These are phyloP conservation scores for Elgaria multicarinata DNA, from an alignment of 2,113 vertebrate species.

Conservation along the genomic window DNA sequence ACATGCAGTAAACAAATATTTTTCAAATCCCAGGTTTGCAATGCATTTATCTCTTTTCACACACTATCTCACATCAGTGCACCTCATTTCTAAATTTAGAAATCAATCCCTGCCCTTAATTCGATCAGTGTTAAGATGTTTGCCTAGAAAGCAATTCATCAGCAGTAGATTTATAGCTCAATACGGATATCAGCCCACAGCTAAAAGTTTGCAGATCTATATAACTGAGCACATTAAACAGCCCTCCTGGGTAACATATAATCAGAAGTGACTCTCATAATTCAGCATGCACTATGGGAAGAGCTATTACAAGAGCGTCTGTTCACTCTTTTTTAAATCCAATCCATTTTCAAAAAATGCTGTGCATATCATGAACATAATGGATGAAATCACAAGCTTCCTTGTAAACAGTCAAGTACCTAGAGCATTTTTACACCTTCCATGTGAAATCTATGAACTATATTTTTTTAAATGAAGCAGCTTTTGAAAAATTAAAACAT, in stretches of 20 bases:
- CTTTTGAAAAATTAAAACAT: slow-evolving; percentile 34
- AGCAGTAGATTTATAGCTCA: slow-evolving; percentile 67
- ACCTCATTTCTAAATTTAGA: slow-evolving; percentile 42
- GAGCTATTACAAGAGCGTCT: slow-evolving; percentile 50
- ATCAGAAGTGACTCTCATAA: slow-evolving; percentile 67
- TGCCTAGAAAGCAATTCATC: slow-evolving; percentile 67
- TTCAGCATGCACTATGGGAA: slow-evolving; percentile 50
- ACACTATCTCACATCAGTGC: slow-evolving; percentile 11
- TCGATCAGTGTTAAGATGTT: slow-evolving; percentile 52
- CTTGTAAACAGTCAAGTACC: slow-evolving; percentile 58
- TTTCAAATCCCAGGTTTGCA: slow-evolving; percentile 45
- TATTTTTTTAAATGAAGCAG: slow-evolving; percentile 29
- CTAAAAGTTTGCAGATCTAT: slow-evolving; percentile 69
- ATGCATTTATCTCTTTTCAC: slow-evolving; percentile 1
- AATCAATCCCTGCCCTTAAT: slow-evolving; percentile 65
- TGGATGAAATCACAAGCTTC: slow-evolving; percentile 63
- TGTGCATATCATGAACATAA: slow-evolving; percentile 63
- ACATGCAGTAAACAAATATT: background rate
- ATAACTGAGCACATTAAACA: slow-evolving; percentile 64
- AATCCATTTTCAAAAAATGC: slow-evolving; percentile 66
- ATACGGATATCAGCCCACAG: slow-evolving; percentile 61
- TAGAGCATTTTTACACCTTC: slow-evolving; percentile 57
- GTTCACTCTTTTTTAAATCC: slow-evolving; percentile 46
- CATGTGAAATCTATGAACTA: slow-evolving; percentile 49
- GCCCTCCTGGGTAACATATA: slow-evolving; percentile 57